Evolutionary conservation across 2,113 vertebrate genomes (phyloP).

Genomic region (Rhadina sibilatrix): DNA sequence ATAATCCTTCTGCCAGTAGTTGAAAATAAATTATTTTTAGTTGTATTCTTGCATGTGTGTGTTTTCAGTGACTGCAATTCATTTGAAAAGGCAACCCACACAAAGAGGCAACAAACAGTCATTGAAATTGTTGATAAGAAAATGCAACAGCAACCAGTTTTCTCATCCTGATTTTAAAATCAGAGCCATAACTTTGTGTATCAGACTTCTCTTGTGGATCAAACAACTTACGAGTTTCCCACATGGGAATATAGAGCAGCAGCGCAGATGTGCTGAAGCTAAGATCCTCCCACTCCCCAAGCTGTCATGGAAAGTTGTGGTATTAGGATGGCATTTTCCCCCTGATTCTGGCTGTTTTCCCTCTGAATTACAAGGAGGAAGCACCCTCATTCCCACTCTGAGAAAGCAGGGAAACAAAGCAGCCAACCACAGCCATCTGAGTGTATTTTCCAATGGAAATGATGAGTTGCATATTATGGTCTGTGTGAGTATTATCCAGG

Average conservation of each 20-base stretch:
- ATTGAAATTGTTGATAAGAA: not conserved
- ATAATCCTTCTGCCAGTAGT: not conserved
- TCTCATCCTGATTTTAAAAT: not conserved
- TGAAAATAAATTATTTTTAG: not conserved
- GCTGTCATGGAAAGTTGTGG: not conserved
- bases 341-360: not conserved
- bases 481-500: not conserved
- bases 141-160: not conserved
- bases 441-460: not conserved
- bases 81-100: not conserved
- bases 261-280: not conserved
- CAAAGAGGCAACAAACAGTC: not conserved
- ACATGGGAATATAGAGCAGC: not conserved
- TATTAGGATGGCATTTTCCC: not conserved
- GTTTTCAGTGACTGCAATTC: not conserved
- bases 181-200: not conserved
- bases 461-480: fast-evolving
- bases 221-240: not conserved
- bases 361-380: not conserved
- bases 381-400: not conserved
- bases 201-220: not conserved
- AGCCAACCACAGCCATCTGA: not conserved
- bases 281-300: not conserved
- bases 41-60: not conserved
- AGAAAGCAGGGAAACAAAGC: not conserved